These are phyloP conservation scores for Stictonetta naevosa DNA, from an alignment of 2,113 vertebrate genomes.

Conservation along the genomic window DNA sequence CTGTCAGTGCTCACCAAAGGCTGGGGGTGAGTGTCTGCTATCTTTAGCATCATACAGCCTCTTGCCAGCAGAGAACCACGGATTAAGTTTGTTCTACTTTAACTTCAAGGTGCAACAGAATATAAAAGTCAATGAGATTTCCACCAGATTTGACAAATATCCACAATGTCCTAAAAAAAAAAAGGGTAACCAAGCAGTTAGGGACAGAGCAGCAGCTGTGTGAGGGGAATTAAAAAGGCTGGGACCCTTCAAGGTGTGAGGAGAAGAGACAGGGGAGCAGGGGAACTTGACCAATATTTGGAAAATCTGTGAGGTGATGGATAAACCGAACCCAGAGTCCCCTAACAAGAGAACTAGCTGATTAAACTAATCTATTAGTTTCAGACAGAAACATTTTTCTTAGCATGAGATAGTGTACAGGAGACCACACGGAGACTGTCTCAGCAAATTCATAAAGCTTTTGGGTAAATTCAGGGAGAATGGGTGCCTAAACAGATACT, in stretches of 20 bases:
- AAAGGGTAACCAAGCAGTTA: not conserved
- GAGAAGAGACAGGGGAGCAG: rapidly evolving
- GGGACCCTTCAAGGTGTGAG: not conserved
- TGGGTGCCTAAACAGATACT: rapidly evolving
- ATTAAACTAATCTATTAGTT: not conserved
- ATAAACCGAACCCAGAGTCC: not conserved
- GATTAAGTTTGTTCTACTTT: not conserved
- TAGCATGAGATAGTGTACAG: not conserved
- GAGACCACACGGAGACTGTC: not conserved
- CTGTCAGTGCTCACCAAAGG: not conserved
- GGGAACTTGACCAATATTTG: not conserved
- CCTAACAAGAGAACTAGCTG: not conserved
- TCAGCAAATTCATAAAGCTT: not conserved
- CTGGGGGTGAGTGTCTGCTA: not conserved
- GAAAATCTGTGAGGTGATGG: rapidly evolving
- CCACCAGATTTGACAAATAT: not conserved
- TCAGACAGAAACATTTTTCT: not conserved
- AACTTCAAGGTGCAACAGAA: not conserved
- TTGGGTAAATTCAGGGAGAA: not conserved
- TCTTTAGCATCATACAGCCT: not conserved
- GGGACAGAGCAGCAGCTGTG: not conserved
- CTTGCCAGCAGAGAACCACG: not conserved
- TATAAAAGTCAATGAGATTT: not conserved
- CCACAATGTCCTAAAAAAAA: not conserved
- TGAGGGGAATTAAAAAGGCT: not conserved